Base-by-base conservation (phyloP, 1,140 invertebrate genomes). In the Phenacoccus solenopsis region DNA sequence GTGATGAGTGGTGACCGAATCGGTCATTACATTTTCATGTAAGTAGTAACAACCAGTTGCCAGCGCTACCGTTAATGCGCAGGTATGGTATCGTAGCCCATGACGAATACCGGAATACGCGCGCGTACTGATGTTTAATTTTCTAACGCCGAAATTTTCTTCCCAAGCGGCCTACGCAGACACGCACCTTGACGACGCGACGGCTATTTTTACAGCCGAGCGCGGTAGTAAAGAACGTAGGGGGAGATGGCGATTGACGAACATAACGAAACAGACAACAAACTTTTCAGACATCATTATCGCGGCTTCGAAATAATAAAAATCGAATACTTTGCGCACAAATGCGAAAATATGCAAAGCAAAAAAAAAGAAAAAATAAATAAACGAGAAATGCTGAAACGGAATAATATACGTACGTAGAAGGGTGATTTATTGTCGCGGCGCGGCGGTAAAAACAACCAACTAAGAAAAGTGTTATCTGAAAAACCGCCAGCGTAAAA, bases 401-500 rank as follows among this genome's bases (percentile, higher is more conserved):
- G 38, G 38, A 49, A 49, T 49, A 49, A n/a, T n/a, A n/a, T n/a
- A n/a, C n/a, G n/a, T n/a, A n/a, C n/a, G n/a, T n/a, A n/a, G 38
- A 49, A 49, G 38, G 38, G 38, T 49, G 38, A 49, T 49, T 49
- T 49, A 49, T 49, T 49, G 38, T 49, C 38, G 38, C 38, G 38
- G 38, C 38, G 38, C 38, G n/a, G n/a, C n/a, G 38, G 38, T 49
- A 49, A 49, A 16, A 49, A 49, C 38, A 49, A n/a, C 16, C 38
- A 49, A n/a, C 16, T 49, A 49, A 49, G 38, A 49, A 49, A 49
- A 49, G 38, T 64, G 25, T 25, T 64, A 64, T 64, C 21, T 64
- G 59, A 64, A 64, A 59, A 64, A 20, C 59, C 59, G 59, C 59
- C 59, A 24, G 59, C 59, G 59, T 64, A 64, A 64, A 64, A 64